Evolutionary conservation across 2,113 vertebrate genomes (phyloP), one percentile per base, ranked within the genome.

Genomic region (Pongo abelii): DNA sequence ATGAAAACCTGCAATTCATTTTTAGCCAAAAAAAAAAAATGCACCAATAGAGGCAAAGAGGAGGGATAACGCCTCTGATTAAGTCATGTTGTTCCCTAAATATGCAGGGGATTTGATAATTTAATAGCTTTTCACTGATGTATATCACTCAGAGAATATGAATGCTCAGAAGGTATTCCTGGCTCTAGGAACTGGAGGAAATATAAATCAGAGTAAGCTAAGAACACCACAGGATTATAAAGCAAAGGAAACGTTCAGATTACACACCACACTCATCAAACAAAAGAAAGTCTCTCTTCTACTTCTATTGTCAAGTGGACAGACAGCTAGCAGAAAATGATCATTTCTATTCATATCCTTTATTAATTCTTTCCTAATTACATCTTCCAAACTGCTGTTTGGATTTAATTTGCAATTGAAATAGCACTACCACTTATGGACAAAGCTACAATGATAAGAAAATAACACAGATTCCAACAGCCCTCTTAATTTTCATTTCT

Each of bases 381-480:
- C 40, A 8, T 79, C 40, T 16, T 64, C 61, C 38, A 79, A 77
- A 40, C 50, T 32, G 52, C 91, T 61, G 59, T 91, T 86, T 92
- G 72, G 80, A 64, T 89, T 77, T 84, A 90, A 89, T 94, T 92
- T 84, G 17, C 91, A 74, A 5, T 13, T 20, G 88, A 79, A 74
- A 80, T 32, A 8, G 16, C 23, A 0, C 67, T 10, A 0, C 25
- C 17, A 9, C 32, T 16, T 55, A 13, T 0, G 10, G 86, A 52
- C 46, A 59, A 12, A 79, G 74, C 75, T n/a, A 20, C 52, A 5
- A 8, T 10, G 69, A 80, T 59, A 61, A 64, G 81, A 88, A 57
- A 69, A 83, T 57, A 81, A 64, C 57, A 78, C 7, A 23, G 11
- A 11, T 40, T 13, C 13, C 14, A 25, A 11, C 0, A 3, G 0